A percentile compares a stretch with the other conserved stretches of the same genome.
Evolutionary conservation across 2,797 vertebrate genomes (phyloP).

Genomic region (Micropoecilia bifurca): DNA sequence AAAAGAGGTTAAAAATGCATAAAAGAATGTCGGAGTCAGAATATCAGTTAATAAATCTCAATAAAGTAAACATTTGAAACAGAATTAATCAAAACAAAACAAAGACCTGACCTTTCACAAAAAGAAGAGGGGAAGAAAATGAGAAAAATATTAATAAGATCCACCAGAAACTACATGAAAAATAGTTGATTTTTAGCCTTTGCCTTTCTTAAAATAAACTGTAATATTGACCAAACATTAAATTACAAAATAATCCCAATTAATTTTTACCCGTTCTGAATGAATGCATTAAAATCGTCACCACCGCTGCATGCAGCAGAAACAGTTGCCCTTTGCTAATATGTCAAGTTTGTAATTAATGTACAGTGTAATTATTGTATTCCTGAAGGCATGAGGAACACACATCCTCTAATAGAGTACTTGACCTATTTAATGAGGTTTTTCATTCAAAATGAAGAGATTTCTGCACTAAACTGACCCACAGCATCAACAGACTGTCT

Average conservation of each 20-base stretch:
- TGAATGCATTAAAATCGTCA: conserved; percentile 19
- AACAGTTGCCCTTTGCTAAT: conserved; percentile 4
- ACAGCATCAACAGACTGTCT: conserved; percentile 10
- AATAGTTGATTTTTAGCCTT: neutral
- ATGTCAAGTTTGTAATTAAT: neutral
- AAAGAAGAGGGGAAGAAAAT: no score
- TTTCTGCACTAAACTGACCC: conserved; percentile 10
- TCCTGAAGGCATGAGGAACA: neutral
- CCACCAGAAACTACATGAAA: neutral
- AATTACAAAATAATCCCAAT: neutral
- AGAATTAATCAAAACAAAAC: no score
- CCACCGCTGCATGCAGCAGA: conserved; percentile 13
- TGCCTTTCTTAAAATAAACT: neutral
- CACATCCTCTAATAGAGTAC: neutral
- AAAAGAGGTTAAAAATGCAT: no score
- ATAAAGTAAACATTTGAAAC: no score
- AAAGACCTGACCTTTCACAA: no score
- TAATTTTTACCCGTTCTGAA: neutral
- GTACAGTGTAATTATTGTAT: conserved; percentile 14
- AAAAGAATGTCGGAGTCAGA: no score
- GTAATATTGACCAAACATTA: neutral
- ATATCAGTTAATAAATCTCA: no score
- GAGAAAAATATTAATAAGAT: no score
- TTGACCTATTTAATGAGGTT: conserved; percentile 22
- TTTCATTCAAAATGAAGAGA: neutral